These are phyloP conservation scores for Pocillopora damicornis DNA, from an alignment of 64 coral and sea anemone genomes.

Conservation along the genomic window DNA sequence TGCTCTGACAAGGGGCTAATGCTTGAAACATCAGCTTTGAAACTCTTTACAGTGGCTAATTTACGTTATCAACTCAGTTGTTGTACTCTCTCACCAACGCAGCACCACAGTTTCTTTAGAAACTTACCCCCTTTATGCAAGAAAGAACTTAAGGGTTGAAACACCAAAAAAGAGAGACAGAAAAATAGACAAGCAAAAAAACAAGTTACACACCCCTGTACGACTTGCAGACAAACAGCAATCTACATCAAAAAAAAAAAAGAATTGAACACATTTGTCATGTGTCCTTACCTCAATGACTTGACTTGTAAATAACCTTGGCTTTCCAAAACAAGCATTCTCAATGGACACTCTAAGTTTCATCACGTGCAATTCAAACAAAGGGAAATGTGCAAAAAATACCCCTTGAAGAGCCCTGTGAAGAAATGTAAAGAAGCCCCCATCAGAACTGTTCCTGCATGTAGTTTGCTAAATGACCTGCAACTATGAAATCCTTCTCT, in stretches of 20 bases:
- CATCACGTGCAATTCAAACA: constrained; percentile 85
- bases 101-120: too few relatives aligned
- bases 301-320: constrained; percentile 63
- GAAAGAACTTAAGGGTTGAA: not conserved
- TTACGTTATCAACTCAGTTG: too few relatives aligned
- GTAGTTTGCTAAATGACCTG: too few relatives aligned
- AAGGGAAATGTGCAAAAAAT: constrained; percentile 93
- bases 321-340: constrained; percentile 74
- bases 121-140: not conserved
- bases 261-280: not conserved
- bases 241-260: not conserved
- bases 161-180: too few relatives aligned
- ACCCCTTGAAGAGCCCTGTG: constrained; percentile 87
- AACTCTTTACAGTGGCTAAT: too few relatives aligned
- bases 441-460: too few relatives aligned
- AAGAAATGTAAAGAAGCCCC: not conserved
- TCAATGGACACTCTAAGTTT: constrained; percentile 68
- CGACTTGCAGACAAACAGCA: not conserved
- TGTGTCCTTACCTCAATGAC: constrained; percentile 57
- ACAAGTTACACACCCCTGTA: too few relatives aligned
- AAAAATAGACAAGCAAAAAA: too few relatives aligned
- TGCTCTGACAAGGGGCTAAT: too few relatives aligned
- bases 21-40: too few relatives aligned
- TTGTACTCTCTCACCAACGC: too few relatives aligned
- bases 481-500: too few relatives aligned